phyloP scores from a whole-genome alignment of 1,140 invertebrate genomes.

The Hydropsyche tenuis region DNA sequence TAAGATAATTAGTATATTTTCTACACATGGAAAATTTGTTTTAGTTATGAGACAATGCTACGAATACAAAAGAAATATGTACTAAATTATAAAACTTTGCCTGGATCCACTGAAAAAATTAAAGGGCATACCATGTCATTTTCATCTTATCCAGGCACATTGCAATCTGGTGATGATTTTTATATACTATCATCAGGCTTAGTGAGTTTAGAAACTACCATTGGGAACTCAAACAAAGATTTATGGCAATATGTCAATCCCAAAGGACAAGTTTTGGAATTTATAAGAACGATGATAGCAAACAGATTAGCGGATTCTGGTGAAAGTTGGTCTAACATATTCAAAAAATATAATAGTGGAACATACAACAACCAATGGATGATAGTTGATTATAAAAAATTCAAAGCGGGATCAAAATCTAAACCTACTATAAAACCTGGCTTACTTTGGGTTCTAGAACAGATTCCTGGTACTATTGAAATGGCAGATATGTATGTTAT shows the following conservation, averaged over 20 bases:
- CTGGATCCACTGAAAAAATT: slow-evolving; percentile 49
- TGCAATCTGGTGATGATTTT: slow-evolving; percentile 74
- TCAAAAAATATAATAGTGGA: slow-evolving; percentile 72
- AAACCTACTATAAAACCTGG: slow-evolving; percentile 47
- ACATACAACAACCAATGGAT: slow-evolving; percentile 88
- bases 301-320: slow-evolving; percentile 71
- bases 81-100: slow-evolving; percentile 59
- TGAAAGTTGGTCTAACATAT: slow-evolving; percentile 65
- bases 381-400: slow-evolving; percentile 72
- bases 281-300: slow-evolving; percentile 72
- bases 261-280: slow-evolving; percentile 65
- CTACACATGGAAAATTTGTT: too few species aligned
- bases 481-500: slow-evolving; percentile 42
- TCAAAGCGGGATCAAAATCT: slow-evolving; percentile 59
- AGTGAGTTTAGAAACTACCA: slow-evolving; percentile 75
- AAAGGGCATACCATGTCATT: slow-evolving; percentile 66
- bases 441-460: slow-evolving; percentile 70
- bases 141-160: slow-evolving; percentile 70
- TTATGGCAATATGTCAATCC: slow-evolving; percentile 68
- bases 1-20: too few species aligned
- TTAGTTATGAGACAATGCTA: slow-evolving; percentile 67
- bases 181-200: slow-evolving; percentile 72
- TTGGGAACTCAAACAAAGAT: slow-evolving; percentile 71
- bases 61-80: slow-evolving; percentile 72
- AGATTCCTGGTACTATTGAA: slow-evolving; percentile 64